Evolutionary conservation across 1,140 invertebrate species (phyloP), one percentile per base, ranked within the genome.

Genomic region (Muscidifurax raptorellus): DNA sequence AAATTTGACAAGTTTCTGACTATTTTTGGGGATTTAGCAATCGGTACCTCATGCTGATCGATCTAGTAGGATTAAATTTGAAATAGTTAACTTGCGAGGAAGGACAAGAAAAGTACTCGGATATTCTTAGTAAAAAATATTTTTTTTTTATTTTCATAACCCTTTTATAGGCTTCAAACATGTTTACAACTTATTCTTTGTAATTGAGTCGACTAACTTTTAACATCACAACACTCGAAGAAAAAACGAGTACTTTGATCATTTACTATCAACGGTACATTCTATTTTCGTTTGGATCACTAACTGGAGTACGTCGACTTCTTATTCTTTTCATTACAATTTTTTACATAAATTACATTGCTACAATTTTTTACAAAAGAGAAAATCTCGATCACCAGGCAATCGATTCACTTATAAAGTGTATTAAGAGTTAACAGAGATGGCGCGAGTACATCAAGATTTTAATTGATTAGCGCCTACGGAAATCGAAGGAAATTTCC

Each of bases 401-500:
- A 22, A 52, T 81, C n/a, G 13, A 77, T 18, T 44, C 69, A 80
- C 71, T 80, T 80, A 76, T 79, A 79, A 84, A 84, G 67, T 74
- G 76, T 59, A 36, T 71, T 22, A 44, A 66, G 47, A 30, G n/a
- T 36, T 30, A 69, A 69, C 28, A 69, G 66, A 27, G 52, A 59
- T 59, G 36, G 0, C 12, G 32, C 44, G 25, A 47, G 69, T 82
- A 69, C 9, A 47, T 59, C 52, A 59, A 13, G 22, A 18, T 6
- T 75, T 1, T 12, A 27, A 40, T 30, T 89, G 77, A 90, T 86
- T 89, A 89, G 22, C 47, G n/a, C 82, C 89, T 91, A 22, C 90
- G 88, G 36, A 88, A 90, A 12, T 91, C 89, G 30, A 93, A 91
- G 9, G 90, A 88, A 27, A 91, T 90, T 5, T 93, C 91, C 0